Conservation (phyloP, 2,888 invertebrate genomes). For the Lochmaea capreae region DNA sequence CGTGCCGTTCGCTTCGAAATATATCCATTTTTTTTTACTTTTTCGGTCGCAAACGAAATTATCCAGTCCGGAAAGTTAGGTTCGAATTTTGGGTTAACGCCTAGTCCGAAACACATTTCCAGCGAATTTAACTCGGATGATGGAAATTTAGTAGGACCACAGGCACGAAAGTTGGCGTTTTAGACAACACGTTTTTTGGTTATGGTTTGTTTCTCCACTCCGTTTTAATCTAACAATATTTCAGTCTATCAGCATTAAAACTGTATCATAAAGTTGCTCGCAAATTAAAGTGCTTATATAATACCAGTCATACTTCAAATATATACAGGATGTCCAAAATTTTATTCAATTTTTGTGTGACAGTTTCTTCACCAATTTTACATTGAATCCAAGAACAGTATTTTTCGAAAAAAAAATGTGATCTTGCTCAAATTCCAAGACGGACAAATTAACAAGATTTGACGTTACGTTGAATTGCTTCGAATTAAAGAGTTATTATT, state of each 20-base stretch:
- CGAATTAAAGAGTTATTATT: too few species aligned
- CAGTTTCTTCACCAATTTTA: too few species aligned
- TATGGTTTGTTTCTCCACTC: conserved; percentile 15
- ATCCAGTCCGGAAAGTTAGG: conserved; percentile 35
- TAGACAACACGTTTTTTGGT: conserved; percentile 28
- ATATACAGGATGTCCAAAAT: too few species aligned
- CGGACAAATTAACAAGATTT: too few species aligned
- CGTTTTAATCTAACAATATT: conserved; percentile 9
- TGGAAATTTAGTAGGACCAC: conserved; percentile 41
- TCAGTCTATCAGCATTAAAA: not conserved
- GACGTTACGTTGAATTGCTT: too few species aligned
- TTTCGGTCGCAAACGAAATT: conserved; percentile 30
- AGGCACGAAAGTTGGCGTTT: conserved; percentile 22
- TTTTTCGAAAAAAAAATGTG: too few species aligned
- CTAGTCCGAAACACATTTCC: conserved; percentile 38
- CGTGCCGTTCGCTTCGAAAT: conserved; percentile 1
- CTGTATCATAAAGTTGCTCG: not conserved
- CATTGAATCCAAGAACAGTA: too few species aligned
- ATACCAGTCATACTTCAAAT: too few species aligned
- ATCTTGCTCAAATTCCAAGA: too few species aligned
- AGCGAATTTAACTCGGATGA: conserved; percentile 43
- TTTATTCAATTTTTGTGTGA: too few species aligned
- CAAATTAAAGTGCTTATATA: too few species aligned
- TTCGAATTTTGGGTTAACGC: conserved; percentile 28
- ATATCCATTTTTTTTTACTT: conserved; percentile 14